phyloP scores from a whole-genome alignment of 2,113 vertebrate genomes.

The Aplodontia rufa region DNA sequence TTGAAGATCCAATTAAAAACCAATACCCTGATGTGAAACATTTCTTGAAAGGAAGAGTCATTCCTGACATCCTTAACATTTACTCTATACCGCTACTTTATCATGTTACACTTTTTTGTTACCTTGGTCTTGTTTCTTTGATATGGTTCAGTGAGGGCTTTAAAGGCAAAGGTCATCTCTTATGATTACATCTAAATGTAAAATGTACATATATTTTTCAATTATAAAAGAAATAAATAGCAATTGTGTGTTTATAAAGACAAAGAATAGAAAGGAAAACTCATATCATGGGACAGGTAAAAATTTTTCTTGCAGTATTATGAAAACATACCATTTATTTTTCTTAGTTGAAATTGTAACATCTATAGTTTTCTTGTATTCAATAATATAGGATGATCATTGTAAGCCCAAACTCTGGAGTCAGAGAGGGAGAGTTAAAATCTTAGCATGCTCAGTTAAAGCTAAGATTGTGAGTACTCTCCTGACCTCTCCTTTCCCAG shows the following conservation, averaged over 20 bases:
- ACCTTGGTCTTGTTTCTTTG: neutral
- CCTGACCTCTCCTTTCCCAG: neutral
- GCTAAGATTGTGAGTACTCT: neutral
- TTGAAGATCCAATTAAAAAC: neutral
- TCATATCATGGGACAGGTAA: neutral
- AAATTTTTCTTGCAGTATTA: constrained; percentile 35
- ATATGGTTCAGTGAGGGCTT: neutral
- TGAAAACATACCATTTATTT: neutral
- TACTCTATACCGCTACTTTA: neutral
- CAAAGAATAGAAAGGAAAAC: neutral
- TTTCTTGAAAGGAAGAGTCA: neutral
- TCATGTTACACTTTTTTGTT: neutral
- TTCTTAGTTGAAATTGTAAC: neutral
- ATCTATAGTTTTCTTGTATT: too few species aligned
- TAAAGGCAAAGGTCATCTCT: neutral
- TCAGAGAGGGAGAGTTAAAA: neutral
- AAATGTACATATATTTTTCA: neutral
- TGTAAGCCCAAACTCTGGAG: neutral
- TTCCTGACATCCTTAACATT: neutral
- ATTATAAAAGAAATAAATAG: constrained; percentile 48
- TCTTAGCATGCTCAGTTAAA: neutral
- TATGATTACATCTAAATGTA: neutral
- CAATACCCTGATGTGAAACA: neutral
- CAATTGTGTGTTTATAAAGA: neutral
- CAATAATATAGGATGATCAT: neutral